A percentile compares a stretch with the other conserved stretches of the same genome.
Evolutionary conservation across 2,797 vertebrate species (phyloP).

Genomic region (Crocidura indochinensis): DNA sequence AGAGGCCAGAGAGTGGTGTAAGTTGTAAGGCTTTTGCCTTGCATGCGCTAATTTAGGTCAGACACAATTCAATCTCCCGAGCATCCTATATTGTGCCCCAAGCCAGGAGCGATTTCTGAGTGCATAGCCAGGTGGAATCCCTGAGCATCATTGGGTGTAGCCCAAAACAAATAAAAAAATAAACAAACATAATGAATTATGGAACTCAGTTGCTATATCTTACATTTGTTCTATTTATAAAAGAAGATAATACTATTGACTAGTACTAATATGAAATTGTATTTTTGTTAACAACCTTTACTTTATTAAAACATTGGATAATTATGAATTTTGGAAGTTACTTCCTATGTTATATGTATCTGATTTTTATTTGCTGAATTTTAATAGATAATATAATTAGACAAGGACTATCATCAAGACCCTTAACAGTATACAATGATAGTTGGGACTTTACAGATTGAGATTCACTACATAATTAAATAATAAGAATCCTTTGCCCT

Average conservation of each 20-base stretch:
- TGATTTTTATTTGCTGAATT: not conserved
- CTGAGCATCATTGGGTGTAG: too few relatives aligned
- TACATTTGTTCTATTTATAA: not conserved
- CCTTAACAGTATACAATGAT: accelerated
- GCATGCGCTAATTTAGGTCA: too few relatives aligned
- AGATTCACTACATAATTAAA: constrained; percentile 27
- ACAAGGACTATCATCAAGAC: not conserved
- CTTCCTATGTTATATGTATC: not conserved
- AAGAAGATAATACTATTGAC: not conserved
- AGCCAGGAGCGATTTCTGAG: too few relatives aligned
- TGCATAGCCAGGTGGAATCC: too few relatives aligned
- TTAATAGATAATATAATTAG: not conserved
- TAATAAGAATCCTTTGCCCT: not conserved
- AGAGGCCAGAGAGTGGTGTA: not conserved
- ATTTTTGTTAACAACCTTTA: not conserved
- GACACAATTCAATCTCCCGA: too few relatives aligned
- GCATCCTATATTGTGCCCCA: too few relatives aligned
- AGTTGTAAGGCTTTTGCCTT: too few relatives aligned
- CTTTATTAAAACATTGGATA: not conserved
- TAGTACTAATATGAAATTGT: not conserved
- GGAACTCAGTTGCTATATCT: not conserved
- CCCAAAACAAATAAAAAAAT: not conserved
- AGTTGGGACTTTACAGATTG: not conserved
- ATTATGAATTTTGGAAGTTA: constrained; percentile 29
- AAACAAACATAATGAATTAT: not conserved